A percentile compares a stretch with the other conserved stretches of the same genome.
These are phyloP conservation scores for Stictonetta naevosa DNA, from an alignment of 2,113 vertebrate genomes.

Conservation along the genomic window DNA sequence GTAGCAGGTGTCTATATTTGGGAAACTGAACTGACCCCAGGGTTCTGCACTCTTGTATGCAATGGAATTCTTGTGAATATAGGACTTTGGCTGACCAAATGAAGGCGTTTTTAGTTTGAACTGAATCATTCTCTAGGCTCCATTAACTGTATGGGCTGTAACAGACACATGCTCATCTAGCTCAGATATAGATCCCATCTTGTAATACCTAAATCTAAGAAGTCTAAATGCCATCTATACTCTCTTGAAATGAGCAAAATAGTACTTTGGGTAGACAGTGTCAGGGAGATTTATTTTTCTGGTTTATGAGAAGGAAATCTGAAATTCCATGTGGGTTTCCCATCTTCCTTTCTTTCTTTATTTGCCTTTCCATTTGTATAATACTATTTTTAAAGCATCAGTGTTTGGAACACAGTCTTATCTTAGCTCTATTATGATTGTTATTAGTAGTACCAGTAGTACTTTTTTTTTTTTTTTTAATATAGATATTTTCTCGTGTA, in stretches of 20 bases:
- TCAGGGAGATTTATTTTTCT: neutral
- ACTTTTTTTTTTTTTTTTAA: neutral
- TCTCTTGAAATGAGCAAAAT: neutral
- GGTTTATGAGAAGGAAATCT: neutral
- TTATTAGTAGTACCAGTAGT: constrained; percentile 24
- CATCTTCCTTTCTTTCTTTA: neutral
- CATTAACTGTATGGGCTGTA: neutral
- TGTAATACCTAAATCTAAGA: neutral
- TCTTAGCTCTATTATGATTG: constrained; percentile 1
- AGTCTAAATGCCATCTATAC: neutral
- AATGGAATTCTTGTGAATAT: neutral
- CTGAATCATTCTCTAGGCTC: neutral
- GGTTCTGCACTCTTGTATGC: neutral
- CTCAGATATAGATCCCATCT: neutral
- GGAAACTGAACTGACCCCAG: neutral
- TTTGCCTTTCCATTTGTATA: constrained; percentile 6
- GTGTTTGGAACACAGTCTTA: neutral
- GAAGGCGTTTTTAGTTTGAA: neutral
- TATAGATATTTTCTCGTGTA: neutral
- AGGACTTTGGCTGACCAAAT: neutral
- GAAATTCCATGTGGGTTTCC: neutral
- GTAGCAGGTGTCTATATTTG: neutral
- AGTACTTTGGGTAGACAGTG: neutral
- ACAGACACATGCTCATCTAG: neutral
- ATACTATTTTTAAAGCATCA: neutral